These are phyloP conservation scores for Rambutsinella grinnellia DNA, from an alignment of 2,888 invertebrate genomes.

Conservation along the genomic window DNA sequence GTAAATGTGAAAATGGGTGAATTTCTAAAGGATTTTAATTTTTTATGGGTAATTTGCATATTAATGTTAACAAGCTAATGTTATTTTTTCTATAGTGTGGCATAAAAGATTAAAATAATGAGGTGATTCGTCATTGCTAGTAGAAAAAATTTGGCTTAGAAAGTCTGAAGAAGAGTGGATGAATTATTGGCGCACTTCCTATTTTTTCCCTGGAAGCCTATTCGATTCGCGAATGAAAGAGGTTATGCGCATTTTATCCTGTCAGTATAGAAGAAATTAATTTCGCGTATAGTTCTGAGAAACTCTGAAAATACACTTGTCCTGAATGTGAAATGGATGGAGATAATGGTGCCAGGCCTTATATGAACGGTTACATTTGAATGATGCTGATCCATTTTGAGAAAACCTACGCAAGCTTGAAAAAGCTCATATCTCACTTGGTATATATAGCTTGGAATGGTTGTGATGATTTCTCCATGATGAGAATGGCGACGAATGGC, in stretches of 20 bases:
- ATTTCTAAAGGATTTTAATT: too few species aligned
- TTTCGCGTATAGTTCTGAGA: neutral
- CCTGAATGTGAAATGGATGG: neutral
- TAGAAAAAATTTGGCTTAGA: too few species aligned
- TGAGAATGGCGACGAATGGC: neutral
- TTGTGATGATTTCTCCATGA: conserved; percentile 31
- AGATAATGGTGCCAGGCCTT: neutral
- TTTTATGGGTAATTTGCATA: too few species aligned
- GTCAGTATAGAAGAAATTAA: neutral
- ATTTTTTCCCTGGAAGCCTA: neutral
- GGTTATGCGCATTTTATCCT: neutral
- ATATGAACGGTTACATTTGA: neutral
- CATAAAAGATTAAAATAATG: too few species aligned
- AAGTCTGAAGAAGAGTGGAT: too few species aligned
- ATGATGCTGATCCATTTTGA: neutral
- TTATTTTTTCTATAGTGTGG: too few species aligned
- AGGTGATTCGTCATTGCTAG: too few species aligned
- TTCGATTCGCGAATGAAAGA: neutral
- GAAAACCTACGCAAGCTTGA: neutral
- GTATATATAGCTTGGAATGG: neutral
- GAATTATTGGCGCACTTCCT: neutral
- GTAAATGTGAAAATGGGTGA: too few species aligned
- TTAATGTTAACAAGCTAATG: too few species aligned
- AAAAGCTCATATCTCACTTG: too few species aligned
- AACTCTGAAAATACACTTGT: too few species aligned